Conservation (phyloP, 1,140 invertebrate genomes). For the Euwallacea similis region DNA sequence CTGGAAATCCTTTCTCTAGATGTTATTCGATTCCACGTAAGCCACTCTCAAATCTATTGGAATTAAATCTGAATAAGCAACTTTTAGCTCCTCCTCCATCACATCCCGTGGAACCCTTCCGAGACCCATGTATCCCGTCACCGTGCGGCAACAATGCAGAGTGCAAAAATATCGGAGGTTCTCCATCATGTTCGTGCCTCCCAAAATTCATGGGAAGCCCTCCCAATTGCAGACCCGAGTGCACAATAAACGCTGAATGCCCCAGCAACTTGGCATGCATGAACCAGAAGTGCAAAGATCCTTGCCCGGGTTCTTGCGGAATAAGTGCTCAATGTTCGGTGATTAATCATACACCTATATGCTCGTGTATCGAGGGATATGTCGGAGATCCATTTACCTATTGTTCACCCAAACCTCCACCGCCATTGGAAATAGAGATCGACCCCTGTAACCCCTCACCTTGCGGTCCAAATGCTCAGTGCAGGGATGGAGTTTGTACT, state of each 20-base stretch:
- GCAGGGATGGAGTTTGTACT: conserved; percentile 67
- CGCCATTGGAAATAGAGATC: conserved; percentile 54
- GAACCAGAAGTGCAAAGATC: conserved; percentile 69
- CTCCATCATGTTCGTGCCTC: conserved; percentile 69
- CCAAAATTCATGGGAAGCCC: conserved; percentile 69
- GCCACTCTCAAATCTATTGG: conserved; percentile 28
- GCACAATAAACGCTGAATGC: conserved; percentile 70
- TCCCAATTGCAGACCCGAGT: conserved; percentile 74
- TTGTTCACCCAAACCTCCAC: conserved; percentile 59
- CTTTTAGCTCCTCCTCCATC: conserved; percentile 48
- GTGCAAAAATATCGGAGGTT: conserved; percentile 62
- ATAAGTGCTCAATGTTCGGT: conserved; percentile 59
- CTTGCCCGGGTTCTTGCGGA: conserved; percentile 71
- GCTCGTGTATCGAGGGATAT: conserved; percentile 60
- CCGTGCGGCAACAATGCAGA: conserved; percentile 70
- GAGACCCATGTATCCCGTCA: conserved; percentile 68
- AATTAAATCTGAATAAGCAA: neutral
- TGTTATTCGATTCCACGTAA: conserved; percentile 64
- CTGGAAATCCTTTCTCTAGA: conserved; percentile 73
- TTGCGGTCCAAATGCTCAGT: conserved; percentile 76
- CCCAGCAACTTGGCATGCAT: conserved; percentile 67
- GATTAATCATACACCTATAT: conserved; percentile 59
- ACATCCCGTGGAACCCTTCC: conserved; percentile 46
- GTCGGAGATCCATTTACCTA: conserved; percentile 65
- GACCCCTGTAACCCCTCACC: conserved; percentile 73